Evolutionary conservation across 2,888 invertebrate genomes (phyloP).

Genomic region (Apamea sordens): DNA sequence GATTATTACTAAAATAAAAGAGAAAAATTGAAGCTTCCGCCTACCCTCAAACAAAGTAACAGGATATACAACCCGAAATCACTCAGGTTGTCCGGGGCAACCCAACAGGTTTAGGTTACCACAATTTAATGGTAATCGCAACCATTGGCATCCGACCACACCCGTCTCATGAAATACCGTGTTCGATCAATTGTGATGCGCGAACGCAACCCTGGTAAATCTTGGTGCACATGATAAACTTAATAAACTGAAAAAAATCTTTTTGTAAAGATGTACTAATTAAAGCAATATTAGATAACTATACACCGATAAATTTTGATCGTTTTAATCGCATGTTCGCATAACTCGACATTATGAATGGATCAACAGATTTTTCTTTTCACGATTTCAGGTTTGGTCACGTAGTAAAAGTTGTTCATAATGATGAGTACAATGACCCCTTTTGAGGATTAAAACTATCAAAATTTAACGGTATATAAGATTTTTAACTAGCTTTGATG

Average conservation of each 20-base stretch:
- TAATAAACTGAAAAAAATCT: background rate
- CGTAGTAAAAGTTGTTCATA: too few species aligned
- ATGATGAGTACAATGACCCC: too few species aligned
- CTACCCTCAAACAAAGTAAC: background rate
- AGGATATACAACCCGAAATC: conserved; percentile 21
- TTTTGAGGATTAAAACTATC: too few species aligned
- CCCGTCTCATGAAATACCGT: conserved; percentile 63
- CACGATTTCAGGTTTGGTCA: too few species aligned
- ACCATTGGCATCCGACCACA: conserved; percentile 66
- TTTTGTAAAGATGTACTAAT: background rate
- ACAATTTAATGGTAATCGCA: conserved; percentile 62
- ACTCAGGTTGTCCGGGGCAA: conserved; percentile 9
- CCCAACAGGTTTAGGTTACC: conserved; percentile 43
- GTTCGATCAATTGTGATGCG: conserved; percentile 65
- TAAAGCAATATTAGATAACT: too few species aligned
- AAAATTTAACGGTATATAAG: too few species aligned
- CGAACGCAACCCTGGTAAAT: conserved; percentile 48
- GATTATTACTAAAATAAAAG: background rate
- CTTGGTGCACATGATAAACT: conserved; percentile 15
- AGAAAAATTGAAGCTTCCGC: background rate
- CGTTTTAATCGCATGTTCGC: too few species aligned
- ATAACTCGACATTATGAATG: too few species aligned
- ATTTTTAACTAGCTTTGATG: background rate
- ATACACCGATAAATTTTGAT: too few species aligned
- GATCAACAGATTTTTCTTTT: too few species aligned